Evolutionary conservation across 2,888 invertebrate genomes (phyloP), one percentile per base, ranked within the genome.

Genomic region (Drosophila fungiperda): DNA sequence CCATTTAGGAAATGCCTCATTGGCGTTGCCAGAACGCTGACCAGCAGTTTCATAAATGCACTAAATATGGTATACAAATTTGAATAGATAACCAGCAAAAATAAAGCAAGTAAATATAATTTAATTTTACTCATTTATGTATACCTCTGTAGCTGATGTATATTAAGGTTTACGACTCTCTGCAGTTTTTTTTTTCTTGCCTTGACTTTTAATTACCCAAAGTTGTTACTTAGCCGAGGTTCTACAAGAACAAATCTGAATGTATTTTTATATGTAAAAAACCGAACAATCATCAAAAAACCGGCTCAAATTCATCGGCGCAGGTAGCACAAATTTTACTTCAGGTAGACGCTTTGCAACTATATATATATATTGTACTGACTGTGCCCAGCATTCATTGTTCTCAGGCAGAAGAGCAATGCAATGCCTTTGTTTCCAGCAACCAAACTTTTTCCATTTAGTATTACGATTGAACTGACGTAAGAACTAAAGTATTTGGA

Each of bases 11-110:
- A 38, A 50, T 42, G 48, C 9, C 36, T n/a, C 11, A 6, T n/a
- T 49, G 15, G 29, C 20, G 82, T 49, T 82, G 74, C 83, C 76
- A 77, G 11, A 45, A 12, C 4, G 20, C 11, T n/a, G 11, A 12
- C 20, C 12, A 48, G 50, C 7, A 35, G 26, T 42, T 23, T 2
- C n/a, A n/a, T 7, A 61, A 48, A 74, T 50, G 1, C 15, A 32
- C 52, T 58, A 67, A 61, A 53, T 17, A 42, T 55, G 23, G 54
- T 48, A 49, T 36, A 11, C 11, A 35, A 33, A 42, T 73, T 42
- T 36, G 42, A 73, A 54, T 38, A n/a, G 2, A 20, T 0, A 20
- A 38, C 9, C 23, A 65, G 35, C 49, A 15, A 9, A 9, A 15
- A 23, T 12, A n/a, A 26, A 12, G 11, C 12, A 40, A 9, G 12